Base-by-base conservation (phyloP, 2,113 vertebrate genomes). In the Echinops telfairi region DNA sequence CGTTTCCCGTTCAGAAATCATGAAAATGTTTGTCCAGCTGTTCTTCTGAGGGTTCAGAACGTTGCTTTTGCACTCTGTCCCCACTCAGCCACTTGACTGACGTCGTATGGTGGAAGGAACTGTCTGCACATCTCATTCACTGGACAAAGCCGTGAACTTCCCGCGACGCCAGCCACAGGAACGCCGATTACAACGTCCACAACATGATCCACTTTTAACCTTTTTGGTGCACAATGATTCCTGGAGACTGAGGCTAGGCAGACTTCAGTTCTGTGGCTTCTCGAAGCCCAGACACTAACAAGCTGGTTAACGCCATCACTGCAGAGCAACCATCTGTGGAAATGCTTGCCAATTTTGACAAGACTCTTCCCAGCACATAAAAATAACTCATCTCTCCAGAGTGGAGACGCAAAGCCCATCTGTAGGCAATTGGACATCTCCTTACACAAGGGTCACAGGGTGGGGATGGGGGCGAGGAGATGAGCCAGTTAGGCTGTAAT, bases 321-420 rank as follows among this genome's bases (percentile, higher is more conserved):
- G n/a, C 16, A 40, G 60, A 82, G 58, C 43, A 33, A 57, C 66
- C 79, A 76, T 71, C 89, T 64, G 90, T 76, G 68, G 87, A 87
- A 84, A 94, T 10, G 31, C 79, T 91, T 40, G 73, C 80, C 86
- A 58, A 89, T 76, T 88, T 66, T 47, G 38, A 88, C 79, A 89
- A 93, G 76, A 84, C 11, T 87, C 83, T 84, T 83, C 83, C 80
- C 81, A 86, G 85, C 6, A 64, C 22, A 57, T 53, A 71, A 76
- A 60, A 81, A 53, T 29, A 77, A 90, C 22, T 85, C 81, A 83
- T 86, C 68, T 82, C 73, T n/a, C n/a, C n/a, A n/a, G n/a, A n/a
- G n/a, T n/a, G n/a, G n/a, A n/a, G n/a, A n/a, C n/a, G n/a, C n/a
- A n/a, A n/a, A n/a, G n/a, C n/a, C n/a, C n/a, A n/a, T n/a, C n/a